These are phyloP conservation scores for Malachius bipustulatus DNA, from an alignment of 2,888 invertebrate species.

Conservation along the genomic window DNA sequence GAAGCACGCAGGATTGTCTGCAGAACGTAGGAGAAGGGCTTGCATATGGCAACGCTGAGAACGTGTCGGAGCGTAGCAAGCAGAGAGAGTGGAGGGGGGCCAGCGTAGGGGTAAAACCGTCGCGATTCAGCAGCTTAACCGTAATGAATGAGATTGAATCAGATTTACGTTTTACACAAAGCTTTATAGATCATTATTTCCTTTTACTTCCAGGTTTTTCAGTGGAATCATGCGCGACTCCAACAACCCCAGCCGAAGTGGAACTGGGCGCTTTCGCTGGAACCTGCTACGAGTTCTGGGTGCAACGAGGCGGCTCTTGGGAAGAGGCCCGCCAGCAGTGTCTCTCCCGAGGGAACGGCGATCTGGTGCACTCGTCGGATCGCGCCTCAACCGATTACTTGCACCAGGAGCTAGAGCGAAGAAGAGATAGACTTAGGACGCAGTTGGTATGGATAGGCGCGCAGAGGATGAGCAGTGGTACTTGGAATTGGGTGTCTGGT, in stretches of 20 bases:
- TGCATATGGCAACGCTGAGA: too few species aligned
- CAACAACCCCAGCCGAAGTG: constrained; percentile 63
- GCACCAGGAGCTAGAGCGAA: constrained; percentile 65
- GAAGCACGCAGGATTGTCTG: too few species aligned
- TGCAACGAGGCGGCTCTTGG: constrained; percentile 70
- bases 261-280: constrained; percentile 72
- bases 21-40: too few species aligned
- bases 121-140: too few species aligned
- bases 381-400: constrained; percentile 50
- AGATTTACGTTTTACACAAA: too few species aligned
- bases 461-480: constrained; percentile 67
- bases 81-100: too few species aligned
- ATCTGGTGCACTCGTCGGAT: constrained; percentile 55
- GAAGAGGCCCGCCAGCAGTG: constrained; percentile 70
- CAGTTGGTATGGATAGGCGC: constrained; percentile 88
- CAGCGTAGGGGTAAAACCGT: too few species aligned
- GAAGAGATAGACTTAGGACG: constrained; percentile 68
- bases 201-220: constrained; percentile 57
- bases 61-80: too few species aligned
- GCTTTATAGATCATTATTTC: not conserved
- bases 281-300: constrained; percentile 81
- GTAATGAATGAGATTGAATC: too few species aligned
- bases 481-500: constrained; percentile 89
- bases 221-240: constrained; percentile 67
- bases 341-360: constrained; percentile 50